Percentiles rank a stretch among this genome's conserved stretches.
Conservation (phyloP, 2,888 invertebrate genomes). For the Calameuta filiformis region DNA sequence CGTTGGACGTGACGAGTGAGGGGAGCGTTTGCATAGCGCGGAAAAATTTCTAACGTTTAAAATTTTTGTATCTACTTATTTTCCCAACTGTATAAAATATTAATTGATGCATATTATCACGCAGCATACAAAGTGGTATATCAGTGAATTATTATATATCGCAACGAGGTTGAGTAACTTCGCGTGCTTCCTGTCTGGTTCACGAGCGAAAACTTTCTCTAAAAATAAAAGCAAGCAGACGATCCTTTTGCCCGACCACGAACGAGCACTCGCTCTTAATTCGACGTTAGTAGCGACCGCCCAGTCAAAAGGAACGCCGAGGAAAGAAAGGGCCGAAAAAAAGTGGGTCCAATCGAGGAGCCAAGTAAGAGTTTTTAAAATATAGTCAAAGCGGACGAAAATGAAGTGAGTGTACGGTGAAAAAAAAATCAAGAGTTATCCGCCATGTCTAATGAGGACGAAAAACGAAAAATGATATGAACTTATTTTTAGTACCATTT, state of each 20-base stretch:
- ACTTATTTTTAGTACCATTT: not conserved
- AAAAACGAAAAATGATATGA: not conserved
- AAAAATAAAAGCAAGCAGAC: not conserved
- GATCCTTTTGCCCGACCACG: not conserved
- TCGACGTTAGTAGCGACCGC: not conserved
- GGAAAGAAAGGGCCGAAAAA: not conserved
- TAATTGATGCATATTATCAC: not conserved
- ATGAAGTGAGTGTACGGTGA: not conserved
- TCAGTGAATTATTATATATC: not conserved
- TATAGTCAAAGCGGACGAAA: not conserved
- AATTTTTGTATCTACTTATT: not conserved
- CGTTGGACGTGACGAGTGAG: not conserved
- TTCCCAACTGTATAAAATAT: not conserved
- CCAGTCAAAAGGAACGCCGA: not conserved
- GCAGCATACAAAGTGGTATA: not conserved
- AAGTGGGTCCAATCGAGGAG: not conserved
- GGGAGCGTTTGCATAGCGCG: not conserved
- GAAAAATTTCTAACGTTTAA: not conserved
- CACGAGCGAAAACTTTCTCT: not conserved
- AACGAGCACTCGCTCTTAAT: not conserved
- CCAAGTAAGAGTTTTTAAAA: not conserved
- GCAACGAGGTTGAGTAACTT: not conserved
- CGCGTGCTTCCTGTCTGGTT: not conserved
- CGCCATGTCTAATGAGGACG: not conserved
- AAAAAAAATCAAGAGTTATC: not conserved